These are phyloP conservation scores for Trichogramma evanescens DNA, from an alignment of 2,888 invertebrate genomes.

Conservation along the genomic window DNA sequence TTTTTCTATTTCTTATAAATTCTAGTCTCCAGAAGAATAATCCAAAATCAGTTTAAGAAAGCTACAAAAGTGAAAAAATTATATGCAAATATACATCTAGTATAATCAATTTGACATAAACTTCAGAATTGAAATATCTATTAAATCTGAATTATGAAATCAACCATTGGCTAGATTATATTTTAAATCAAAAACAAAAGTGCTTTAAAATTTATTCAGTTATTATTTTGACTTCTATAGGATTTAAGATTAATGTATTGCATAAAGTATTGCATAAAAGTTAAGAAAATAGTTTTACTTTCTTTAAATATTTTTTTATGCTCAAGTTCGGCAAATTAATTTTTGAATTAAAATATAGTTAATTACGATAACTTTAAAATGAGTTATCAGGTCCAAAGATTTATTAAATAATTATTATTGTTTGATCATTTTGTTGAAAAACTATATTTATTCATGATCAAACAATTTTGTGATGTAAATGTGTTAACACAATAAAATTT, in stretches of 20 bases:
- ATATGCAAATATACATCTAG: too few relatives aligned
- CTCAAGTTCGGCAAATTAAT: neutral
- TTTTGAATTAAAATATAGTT: neutral
- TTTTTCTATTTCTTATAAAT: conserved; percentile 14
- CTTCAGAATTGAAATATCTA: too few relatives aligned
- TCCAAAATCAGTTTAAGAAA: neutral
- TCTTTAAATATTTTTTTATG: neutral
- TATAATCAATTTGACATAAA: too few relatives aligned
- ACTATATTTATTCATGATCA: conserved; percentile 2
- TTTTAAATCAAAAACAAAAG: too few relatives aligned
- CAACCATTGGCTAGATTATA: too few relatives aligned
- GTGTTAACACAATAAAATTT: conserved; percentile 16
- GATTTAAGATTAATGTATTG: too few relatives aligned
- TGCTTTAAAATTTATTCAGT: too few relatives aligned
- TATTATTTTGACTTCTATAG: too few relatives aligned
- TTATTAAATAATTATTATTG: conserved; percentile 11
- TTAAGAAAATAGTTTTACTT: neutral
- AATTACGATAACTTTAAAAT: neutral
- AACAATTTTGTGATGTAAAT: conserved; percentile 12
- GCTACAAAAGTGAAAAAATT: too few relatives aligned
- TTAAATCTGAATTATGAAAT: too few relatives aligned
- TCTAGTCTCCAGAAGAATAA: conserved; percentile 10
- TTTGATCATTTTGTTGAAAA: conserved; percentile 19
- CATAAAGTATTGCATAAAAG: too few relatives aligned
- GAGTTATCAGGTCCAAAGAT: neutral